Conservation (phyloP, 1,140 invertebrate genomes). For the Bombus vancouverensis region DNA sequence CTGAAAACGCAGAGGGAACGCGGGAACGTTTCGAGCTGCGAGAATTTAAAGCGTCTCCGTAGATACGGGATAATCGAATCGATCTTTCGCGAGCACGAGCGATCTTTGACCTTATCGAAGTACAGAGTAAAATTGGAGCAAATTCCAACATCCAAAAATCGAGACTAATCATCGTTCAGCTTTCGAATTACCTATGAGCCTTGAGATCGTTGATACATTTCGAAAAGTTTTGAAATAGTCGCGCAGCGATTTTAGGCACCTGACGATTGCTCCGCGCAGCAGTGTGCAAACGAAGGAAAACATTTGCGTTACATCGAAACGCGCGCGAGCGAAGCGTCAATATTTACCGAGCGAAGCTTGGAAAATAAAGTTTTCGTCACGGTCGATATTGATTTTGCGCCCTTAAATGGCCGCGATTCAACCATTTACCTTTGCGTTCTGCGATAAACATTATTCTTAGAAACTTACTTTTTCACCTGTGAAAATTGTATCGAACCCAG, state of each 20-base stretch:
- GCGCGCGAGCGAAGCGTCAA: neutral
- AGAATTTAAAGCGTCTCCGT: constrained; percentile 17
- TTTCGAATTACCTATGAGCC: neutral
- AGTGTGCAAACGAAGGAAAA: constrained; percentile 5
- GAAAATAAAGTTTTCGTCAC: constrained; percentile 29
- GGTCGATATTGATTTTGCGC: constrained; percentile 28
- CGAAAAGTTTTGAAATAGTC: neutral
- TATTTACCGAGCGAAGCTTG: constrained; percentile 17
- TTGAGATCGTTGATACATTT: neutral
- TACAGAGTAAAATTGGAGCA: constrained; percentile 15
- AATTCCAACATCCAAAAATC: neutral
- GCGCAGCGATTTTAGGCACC: too few relatives aligned
- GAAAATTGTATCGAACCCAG: too few relatives aligned
- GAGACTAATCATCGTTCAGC: neutral
- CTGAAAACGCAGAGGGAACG: neutral
- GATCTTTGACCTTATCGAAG: constrained; percentile 58
- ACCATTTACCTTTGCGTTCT: neutral
- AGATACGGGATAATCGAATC: constrained; percentile 55
- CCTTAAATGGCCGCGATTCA: neutral
- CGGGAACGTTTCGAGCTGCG: neutral
- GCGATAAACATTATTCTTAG: constrained; percentile 17
- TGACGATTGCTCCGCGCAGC: neutral
- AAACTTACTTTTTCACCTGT: neutral
- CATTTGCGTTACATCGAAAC: constrained; percentile 18
- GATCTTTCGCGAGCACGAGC: constrained; percentile 54